A percentile compares a stretch with the other conserved stretches of the same genome.
phyloP scores from a whole-genome alignment of 2,888 invertebrate species.

The Micropterix aruncella region DNA sequence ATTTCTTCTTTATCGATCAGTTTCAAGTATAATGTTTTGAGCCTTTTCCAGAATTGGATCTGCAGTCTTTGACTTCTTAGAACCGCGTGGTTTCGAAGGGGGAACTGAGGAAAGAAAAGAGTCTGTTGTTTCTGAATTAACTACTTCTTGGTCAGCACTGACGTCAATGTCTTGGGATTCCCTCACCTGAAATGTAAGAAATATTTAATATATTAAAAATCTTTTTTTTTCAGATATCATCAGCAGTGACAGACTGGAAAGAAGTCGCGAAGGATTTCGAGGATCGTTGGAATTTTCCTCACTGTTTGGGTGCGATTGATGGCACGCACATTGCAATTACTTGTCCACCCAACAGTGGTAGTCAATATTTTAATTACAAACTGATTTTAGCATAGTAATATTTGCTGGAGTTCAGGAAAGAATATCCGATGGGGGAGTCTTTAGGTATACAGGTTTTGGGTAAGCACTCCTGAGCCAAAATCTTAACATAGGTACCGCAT shows the following conservation, averaged over 20 bases:
- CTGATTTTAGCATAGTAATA: conserved; percentile 10
- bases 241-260: too few relatives aligned
- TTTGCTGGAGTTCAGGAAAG: conserved; percentile 9
- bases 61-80: neutral
- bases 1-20: conserved; percentile 10
- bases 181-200: conserved; percentile 2
- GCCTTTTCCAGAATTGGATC: conserved; percentile 1
- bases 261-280: conserved; percentile 6
- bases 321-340: conserved; percentile 11
- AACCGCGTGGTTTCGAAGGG: neutral
- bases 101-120: conserved; percentile 1
- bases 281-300: conserved; percentile 8
- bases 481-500: conserved; percentile 1
- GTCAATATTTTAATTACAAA: conserved; percentile 12
- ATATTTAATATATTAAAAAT: too few relatives aligned
- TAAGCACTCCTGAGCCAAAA: neutral
- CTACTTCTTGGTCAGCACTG: conserved; percentile 6
- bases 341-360: conserved; percentile 8
- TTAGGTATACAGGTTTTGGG: neutral
- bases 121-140: conserved; percentile 8
- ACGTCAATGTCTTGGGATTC: conserved; percentile 7
- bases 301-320: too few relatives aligned
- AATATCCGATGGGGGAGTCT: conserved; percentile 9
- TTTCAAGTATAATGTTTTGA: conserved; percentile 7
- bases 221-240: too few relatives aligned